These are phyloP conservation scores for Colletes collaris DNA, from an alignment of 2,888 invertebrate genomes.

Conservation along the genomic window DNA sequence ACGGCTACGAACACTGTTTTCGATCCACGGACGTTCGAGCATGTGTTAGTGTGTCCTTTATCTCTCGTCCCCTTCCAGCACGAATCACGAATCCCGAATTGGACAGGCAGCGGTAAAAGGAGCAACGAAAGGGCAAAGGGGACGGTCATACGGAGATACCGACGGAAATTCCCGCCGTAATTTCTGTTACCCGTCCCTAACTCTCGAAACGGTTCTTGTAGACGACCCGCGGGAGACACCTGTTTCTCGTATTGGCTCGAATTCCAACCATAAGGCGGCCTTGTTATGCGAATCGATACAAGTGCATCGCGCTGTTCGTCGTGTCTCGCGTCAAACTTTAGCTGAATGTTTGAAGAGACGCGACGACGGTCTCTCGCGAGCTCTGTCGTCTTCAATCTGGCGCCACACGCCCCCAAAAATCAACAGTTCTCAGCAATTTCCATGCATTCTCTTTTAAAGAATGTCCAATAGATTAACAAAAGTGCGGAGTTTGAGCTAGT, in stretches of 20 bases:
- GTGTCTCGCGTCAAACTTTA: conserved; percentile 10
- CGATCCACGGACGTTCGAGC: background rate
- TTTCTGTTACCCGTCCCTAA: conserved; percentile 68
- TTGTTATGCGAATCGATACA: conserved; percentile 62
- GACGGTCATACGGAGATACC: conserved; percentile 34
- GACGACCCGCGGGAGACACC: conserved; percentile 67
- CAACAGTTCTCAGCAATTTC: too few species aligned
- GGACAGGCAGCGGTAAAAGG: conserved; percentile 61
- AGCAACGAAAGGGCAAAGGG: conserved; percentile 52
- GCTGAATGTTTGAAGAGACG: conserved; percentile 12
- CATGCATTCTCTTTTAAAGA: too few species aligned
- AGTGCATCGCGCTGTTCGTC: conserved; percentile 28
- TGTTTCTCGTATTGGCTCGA: conserved; percentile 67
- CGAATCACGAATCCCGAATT: conserved; percentile 70
- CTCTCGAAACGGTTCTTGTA: conserved; percentile 64
- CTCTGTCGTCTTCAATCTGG: background rate
- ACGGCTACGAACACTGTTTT: background rate
- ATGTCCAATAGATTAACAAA: too few species aligned
- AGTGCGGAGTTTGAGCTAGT: too few species aligned
- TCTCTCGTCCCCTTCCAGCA: conserved; percentile 57
- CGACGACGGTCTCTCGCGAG: background rate
- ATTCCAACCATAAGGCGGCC: conserved; percentile 61
- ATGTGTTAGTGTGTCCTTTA: conserved; percentile 25
- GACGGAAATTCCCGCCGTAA: conserved; percentile 64
- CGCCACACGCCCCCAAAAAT: background rate